Base-by-base conservation (phyloP, 2,888 invertebrate genomes). In the Lottia gigantea region DNA sequence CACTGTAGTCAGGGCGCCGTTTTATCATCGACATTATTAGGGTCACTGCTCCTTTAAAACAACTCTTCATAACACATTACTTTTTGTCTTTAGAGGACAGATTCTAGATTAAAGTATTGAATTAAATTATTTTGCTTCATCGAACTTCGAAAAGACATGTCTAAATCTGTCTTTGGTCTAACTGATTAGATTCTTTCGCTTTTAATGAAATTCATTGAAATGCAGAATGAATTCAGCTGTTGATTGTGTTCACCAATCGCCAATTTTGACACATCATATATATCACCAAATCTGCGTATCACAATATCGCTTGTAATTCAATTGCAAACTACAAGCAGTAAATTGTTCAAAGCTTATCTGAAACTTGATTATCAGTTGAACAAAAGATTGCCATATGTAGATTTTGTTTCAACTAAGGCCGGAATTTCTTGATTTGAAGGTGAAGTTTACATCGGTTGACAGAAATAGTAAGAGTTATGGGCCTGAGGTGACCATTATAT, bases 161-260 rank as follows among this genome's bases (percentile, higher is more conserved):
- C 23, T 19, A 55, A 55, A 55, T 55, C 23, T 19, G 55, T 23
- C 55, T 19, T 55, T 55, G 55, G 55, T 55, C 23, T 23, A 40
- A 55, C 55, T 55, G 55, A 55, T 55, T 55, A 55, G 55, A 55
- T 55, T 55, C 23, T 55, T 23, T 19, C 55, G 55, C 55, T 55
- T 55, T 55, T 55, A 55, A 55, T 55, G 55, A 55, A 55, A 55
- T 55, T 55, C 55, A 55, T 55, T 55, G 55, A 55, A 23, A 55
- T 55, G 55, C 55, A 55, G 55, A 55, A 55, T 55, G 55, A 23
- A 23, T 55, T 55, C 23, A 55, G 55, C 55, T 55, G 55, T 55
- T 23, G 55, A 19, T 40, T 55, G 55, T 23, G 19, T 55, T 55
- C 55, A 23, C 55, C 55, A 55, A 55, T 55, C 55, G 23, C 11